Evolutionary conservation across 2,113 vertebrate genomes (phyloP), one percentile per base, ranked within the genome.

Genomic region (Protomyctophum bolini): DNA sequence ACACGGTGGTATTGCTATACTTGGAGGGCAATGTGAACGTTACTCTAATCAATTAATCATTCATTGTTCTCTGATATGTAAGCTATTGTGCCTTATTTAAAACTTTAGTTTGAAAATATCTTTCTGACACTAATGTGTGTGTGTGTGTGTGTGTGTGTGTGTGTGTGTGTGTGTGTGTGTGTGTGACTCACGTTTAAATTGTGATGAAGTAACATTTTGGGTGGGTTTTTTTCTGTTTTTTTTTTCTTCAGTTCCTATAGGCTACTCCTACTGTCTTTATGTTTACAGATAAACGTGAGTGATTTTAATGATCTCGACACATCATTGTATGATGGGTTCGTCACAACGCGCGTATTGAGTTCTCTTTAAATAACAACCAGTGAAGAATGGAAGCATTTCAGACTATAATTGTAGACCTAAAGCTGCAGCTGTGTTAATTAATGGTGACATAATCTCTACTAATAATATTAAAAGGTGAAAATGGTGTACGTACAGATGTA

Each of bases 51-150:
- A 50, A 21, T 9, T 28, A 7, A 51, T n/a, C 7, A 63, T 4
- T 49, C 51, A 54, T 15, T 28, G 51, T 62, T 41, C 58, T 41
- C 10, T 54, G 3, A 47, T 48, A 7, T 21, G 21, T 74, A 46
- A 74, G 76, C 63, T 86, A 76, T 75, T 78, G 89, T 89, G 90
- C 87, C 90, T 90, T 90, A 86, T 65, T 81, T 70, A 58, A 77
- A 49, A 54, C 14, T 70, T 71, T 10, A 8, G 8, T 72, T 63
- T 63, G n/a, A 10, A 63, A 56, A 5, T 51, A 51, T 51, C 6
- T 0, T 5, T 64, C 51, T 52, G 14, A 10, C 62, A 28, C 10
- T 6, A 29, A 14, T 41, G 33, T 41, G 4, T 41, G n/a, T 41
- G 2, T 41, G 33, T 41, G 33, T 41, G 33, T 41, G 33, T 4